Base-by-base conservation (phyloP, 2,888 invertebrate species). In the Papilio protenor region DNA sequence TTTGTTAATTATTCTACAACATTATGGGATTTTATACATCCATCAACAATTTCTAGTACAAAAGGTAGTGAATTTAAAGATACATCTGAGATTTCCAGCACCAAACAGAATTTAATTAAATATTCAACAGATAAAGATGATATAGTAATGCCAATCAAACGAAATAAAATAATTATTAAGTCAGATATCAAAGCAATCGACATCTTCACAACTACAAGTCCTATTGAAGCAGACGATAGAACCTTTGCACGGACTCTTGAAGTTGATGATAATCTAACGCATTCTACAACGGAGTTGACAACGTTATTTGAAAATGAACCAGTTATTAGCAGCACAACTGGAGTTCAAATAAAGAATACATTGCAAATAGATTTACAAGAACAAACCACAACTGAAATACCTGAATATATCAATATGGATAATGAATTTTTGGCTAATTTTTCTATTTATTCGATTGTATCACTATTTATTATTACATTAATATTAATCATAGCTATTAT, bases 291-390 rank as follows among this genome's bases (percentile, higher is more conserved):
- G 2, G 73, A n/a, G 23, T n/a, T 40, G 33, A n/a, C 33, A 18
- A 33, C 47, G 18, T 33, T 45, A 73, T n/a, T n/a, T 18, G 12
- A 40, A n/a, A 10, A 52, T 52, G 52, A 23, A 71, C 16, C 18
- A n/a, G 14, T 59, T 11, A 47, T 18, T 11, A 71, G 8, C 8
- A 52, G 23, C 52, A 45, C 66, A 40, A 12, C 66, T 40, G n/a
- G 45, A 23, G 57, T 27, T 2, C 49, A 49, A 76, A 23, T 21
- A 33, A 1, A 27, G 33, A 33, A 45, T 18, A 69, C 49, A 33
- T 69, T 69, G 33, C 66, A n/a, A 69, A 70, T 57, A 55, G 45
- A 70, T 57, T 70, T 52, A 49, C 8, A 52, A 10, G n/a, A 8
- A 21, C 33, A 52, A 55, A 45, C 33, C 16, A 27, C 16, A 14